Evolutionary conservation across 2,888 invertebrate species (phyloP).

Genomic region (Drosophila rubida): DNA sequence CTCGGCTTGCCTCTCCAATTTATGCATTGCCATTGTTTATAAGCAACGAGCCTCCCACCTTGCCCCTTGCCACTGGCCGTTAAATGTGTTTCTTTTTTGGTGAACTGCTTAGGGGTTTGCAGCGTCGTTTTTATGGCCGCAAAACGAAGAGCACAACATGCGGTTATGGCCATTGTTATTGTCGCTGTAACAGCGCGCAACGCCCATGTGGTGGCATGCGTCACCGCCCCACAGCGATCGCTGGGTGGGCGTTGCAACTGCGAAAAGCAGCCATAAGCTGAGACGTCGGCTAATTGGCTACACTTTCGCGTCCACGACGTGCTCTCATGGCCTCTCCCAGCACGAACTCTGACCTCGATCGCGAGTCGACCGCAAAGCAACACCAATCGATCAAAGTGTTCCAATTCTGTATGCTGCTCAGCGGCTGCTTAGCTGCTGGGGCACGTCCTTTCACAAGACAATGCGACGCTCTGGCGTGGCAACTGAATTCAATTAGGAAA

Average conservation of each 20-base stretch:
- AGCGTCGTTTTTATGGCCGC: constrained; percentile 54
- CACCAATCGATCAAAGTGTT: constrained; percentile 71
- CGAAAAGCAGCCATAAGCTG: neutral
- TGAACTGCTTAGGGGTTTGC: constrained; percentile 49
- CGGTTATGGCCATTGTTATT: constrained; percentile 26
- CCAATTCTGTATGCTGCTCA: constrained; percentile 75
- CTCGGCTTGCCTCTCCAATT: constrained; percentile 53
- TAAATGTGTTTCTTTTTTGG: constrained; percentile 45
- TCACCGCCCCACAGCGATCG: neutral
- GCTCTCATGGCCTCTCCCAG: neutral
- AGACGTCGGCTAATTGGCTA: constrained; percentile 40
- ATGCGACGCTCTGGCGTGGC: constrained; percentile 41
- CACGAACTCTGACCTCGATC: constrained; percentile 1
- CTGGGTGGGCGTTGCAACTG: constrained; percentile 37
- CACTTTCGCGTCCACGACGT: neutral
- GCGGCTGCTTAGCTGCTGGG: constrained; percentile 50
- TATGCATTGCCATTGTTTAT: constrained; percentile 74
- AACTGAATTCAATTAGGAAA: constrained; percentile 69
- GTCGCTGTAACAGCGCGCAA: constrained; percentile 28
- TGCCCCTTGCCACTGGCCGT: constrained; percentile 37
- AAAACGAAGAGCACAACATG: constrained; percentile 20
- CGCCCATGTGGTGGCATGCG: constrained; percentile 36
- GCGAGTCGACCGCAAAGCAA: constrained; percentile 46
- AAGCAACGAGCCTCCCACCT: constrained; percentile 10
- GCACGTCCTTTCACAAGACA: constrained; percentile 32